A percentile compares a stretch with the other conserved stretches of the same genome.
Conservation (phyloP, 2,888 invertebrate genomes). For the Chorisops tibialis region DNA sequence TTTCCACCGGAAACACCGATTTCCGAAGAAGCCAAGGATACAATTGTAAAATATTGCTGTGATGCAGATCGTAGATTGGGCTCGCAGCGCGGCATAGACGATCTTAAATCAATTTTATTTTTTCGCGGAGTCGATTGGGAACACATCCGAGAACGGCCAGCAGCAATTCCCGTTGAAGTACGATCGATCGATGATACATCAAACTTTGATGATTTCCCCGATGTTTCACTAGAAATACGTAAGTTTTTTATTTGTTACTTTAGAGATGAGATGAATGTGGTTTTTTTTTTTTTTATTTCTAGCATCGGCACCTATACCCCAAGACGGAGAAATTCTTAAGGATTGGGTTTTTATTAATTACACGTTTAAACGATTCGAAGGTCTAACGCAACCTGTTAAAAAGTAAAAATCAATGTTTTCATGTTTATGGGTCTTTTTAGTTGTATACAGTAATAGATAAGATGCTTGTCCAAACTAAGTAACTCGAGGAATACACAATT, state of each 20-base stretch:
- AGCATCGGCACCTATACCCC: conserved; percentile 83
- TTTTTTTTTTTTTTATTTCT: conserved; percentile 41
- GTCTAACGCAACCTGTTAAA: conserved; percentile 70
- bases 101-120: conserved; percentile 88
- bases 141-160: conserved; percentile 96
- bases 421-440: conserved; percentile 1
- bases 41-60: conserved; percentile 94
- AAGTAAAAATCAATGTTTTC: conserved; percentile 10
- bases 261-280: conserved; percentile 3
- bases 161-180: conserved; percentile 96
- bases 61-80: conserved; percentile 92
- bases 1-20: conserved; percentile 99
- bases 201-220: conserved; percentile 99
- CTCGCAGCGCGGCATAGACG: conserved; percentile 85
- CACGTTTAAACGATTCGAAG: conserved; percentile 99
- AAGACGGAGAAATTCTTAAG: conserved; percentile 91
- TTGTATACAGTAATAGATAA: conserved; percentile 18
- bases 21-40: conserved; percentile 94
- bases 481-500: conserved; percentile 5
- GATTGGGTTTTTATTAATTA: conserved; percentile 99
- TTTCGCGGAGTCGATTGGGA: conserved; percentile 99
- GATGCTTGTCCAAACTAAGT: conserved; percentile 12
- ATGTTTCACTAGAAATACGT: conserved; percentile 98
- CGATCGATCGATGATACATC: conserved; percentile 99
- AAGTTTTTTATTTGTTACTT: conserved; percentile 54